These are phyloP conservation scores for Oscheius sp. DNA, from an alignment of 2,888 invertebrate genomes.

Conservation along the genomic window DNA sequence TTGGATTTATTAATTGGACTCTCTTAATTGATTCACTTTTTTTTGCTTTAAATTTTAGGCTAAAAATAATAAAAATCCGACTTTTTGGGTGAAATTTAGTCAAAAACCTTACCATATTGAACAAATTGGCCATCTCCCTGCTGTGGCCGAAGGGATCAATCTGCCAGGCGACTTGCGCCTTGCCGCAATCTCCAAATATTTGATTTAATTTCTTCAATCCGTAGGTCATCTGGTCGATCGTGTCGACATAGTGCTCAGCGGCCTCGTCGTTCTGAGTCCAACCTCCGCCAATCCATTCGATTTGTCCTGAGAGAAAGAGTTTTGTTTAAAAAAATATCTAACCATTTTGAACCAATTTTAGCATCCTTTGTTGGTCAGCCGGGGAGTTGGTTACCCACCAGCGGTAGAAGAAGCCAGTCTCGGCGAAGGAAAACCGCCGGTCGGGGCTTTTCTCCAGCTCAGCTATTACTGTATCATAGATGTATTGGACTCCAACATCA, in stretches of 20 bases:
- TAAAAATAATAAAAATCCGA: too few species aligned
- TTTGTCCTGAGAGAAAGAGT: slow-evolving; percentile 52
- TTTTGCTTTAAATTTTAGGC: too few species aligned
- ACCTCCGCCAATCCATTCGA: slow-evolving; percentile 72
- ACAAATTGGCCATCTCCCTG: slow-evolving; percentile 74
- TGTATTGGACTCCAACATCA: slow-evolving; percentile 67
- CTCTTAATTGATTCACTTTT: too few species aligned
- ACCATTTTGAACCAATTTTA: slow-evolving; percentile 61
- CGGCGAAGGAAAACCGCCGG: slow-evolving; percentile 71
- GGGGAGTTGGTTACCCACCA: slow-evolving; percentile 60
- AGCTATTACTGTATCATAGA: slow-evolving; percentile 67
- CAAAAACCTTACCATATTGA: slow-evolving; percentile 73
- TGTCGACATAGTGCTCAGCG: slow-evolving; percentile 74
- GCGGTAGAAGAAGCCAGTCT: slow-evolving; percentile 66
- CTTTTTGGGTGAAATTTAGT: too few species aligned
- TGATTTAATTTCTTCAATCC: slow-evolving; percentile 70
- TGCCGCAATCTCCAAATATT: slow-evolving; percentile 72
- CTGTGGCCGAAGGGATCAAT: slow-evolving; percentile 76
- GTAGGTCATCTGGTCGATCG: slow-evolving; percentile 75
- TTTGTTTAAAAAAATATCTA: too few species aligned
- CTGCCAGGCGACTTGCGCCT: slow-evolving; percentile 74
- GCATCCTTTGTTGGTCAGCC: slow-evolving; percentile 47
- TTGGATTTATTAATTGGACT: too few species aligned
- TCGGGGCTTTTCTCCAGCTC: slow-evolving; percentile 36
- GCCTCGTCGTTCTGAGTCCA: slow-evolving; percentile 76